These are phyloP conservation scores for Drosophila planitibia DNA, from an alignment of 2,888 invertebrate genomes.

Conservation along the genomic window DNA sequence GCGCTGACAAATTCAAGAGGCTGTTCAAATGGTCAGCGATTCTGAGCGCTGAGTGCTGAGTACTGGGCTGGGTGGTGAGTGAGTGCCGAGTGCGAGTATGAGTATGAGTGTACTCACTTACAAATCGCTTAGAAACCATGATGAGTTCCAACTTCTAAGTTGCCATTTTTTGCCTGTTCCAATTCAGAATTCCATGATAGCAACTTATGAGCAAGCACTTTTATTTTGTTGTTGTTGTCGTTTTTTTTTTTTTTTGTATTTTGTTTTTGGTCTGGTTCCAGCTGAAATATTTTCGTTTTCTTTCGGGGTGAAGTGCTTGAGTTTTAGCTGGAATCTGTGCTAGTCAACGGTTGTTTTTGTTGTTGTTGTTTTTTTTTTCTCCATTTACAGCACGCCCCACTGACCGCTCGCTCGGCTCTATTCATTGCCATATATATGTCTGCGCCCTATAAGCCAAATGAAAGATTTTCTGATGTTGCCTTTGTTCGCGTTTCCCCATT, in stretches of 20 bases:
- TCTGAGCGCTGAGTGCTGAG: constrained; percentile 20
- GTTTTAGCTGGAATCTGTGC: constrained; percentile 61
- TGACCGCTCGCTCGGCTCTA: constrained; percentile 30
- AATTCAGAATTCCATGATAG: constrained; percentile 39
- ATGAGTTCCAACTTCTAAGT: constrained; percentile 27
- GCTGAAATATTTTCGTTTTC: constrained; percentile 76
- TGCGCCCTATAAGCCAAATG: constrained; percentile 20
- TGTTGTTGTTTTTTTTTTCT: constrained; percentile 21
- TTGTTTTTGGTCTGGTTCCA: constrained; percentile 55
- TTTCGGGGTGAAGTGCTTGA: constrained; percentile 34
- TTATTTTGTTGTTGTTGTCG: constrained; percentile 3
- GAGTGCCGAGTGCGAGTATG: background rate
- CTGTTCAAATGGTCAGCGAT: constrained; percentile 67
- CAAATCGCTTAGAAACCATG: constrained; percentile 28
- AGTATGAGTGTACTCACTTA: constrained; percentile 29
- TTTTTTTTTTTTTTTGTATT: background rate
- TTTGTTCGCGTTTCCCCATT: constrained; percentile 38
- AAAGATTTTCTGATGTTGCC: constrained; percentile 30
- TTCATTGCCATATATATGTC: constrained; percentile 17
- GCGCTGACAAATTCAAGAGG: constrained; percentile 50
- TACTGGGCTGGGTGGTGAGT: background rate
- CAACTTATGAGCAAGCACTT: constrained; percentile 34
- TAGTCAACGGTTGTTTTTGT: constrained; percentile 67
- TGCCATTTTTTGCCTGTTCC: constrained; percentile 38
- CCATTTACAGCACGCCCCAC: constrained; percentile 35